A percentile compares a stretch with the other conserved stretches of the same genome.
Conservation (phyloP, 2,797 vertebrate species). For the Hypotaenidia philippensis region DNA sequence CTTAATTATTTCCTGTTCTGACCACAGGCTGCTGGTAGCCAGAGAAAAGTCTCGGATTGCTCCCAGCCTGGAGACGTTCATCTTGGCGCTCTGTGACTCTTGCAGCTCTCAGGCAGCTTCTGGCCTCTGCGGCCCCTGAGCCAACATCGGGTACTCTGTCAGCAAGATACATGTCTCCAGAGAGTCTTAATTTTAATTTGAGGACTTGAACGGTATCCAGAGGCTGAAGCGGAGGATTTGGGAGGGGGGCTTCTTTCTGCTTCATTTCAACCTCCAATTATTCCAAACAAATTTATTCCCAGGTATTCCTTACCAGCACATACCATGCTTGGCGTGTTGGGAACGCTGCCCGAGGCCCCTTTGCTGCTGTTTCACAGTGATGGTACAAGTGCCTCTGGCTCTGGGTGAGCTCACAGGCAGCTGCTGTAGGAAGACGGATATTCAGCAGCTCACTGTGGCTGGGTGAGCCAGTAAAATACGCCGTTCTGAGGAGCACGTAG, state of each 20-base stretch:
- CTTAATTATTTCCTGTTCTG: background rate
- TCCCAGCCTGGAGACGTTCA: background rate
- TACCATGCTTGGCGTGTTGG: background rate
- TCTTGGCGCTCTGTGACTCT: background rate
- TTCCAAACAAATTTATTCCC: background rate
- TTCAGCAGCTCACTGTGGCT: background rate
- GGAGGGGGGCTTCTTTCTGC: background rate
- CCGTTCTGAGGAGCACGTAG: background rate
- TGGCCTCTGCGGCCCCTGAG: background rate
- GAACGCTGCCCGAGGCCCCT: background rate
- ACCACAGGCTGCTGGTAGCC: fast-evolving
- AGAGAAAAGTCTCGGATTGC: fast-evolving
- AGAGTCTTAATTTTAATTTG: background rate
- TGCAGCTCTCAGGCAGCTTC: background rate
- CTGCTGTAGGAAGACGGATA: background rate
- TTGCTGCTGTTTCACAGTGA: background rate
- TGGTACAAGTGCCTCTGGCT: background rate
- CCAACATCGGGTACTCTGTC: background rate
- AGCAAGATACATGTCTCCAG: background rate
- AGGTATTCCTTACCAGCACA: background rate
- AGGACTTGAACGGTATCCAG: background rate
- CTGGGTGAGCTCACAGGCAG: background rate
- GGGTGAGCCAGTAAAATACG: background rate
- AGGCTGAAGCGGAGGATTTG: background rate
- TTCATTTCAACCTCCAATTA: background rate